These are phyloP conservation scores for Peromyscus aztecus DNA, from an alignment of 2,797 vertebrate genomes.

Conservation along the genomic window DNA sequence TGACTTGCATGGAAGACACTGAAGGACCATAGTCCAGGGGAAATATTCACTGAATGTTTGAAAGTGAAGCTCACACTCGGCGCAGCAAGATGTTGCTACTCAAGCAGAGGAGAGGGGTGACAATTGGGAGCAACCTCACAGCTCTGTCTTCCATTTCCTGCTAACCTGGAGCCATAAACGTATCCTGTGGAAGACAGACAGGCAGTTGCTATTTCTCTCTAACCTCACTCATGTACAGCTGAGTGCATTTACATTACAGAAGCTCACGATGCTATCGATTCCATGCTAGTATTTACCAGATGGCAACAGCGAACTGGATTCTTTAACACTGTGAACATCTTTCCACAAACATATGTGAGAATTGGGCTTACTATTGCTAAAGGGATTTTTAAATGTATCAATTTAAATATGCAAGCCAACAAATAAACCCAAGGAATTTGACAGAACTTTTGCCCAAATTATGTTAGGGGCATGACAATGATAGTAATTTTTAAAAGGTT, in stretches of 20 bases:
- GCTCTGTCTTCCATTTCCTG: not conserved
- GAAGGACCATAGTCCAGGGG: not conserved
- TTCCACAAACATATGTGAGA: conserved; percentile 49
- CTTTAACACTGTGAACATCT: conserved; percentile 31
- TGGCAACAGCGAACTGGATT: not conserved
- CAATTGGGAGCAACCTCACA: not conserved
- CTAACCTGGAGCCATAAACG: not conserved
- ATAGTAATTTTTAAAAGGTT: conserved; percentile 6
- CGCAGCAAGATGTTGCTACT: not conserved
- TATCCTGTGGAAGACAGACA: not conserved
- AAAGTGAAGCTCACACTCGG: conserved; percentile 9
- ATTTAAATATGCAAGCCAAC: conserved; percentile 37
- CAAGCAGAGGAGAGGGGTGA: not conserved
- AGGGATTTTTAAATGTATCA: not conserved
- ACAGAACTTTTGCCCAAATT: conserved; percentile 43
- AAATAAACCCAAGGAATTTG: not conserved
- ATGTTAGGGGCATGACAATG: not conserved
- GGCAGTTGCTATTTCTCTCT: not conserved
- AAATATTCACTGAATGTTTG: conserved; percentile 17
- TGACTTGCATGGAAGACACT: not conserved
- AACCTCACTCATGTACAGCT: not conserved
- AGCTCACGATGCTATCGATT: not conserved
- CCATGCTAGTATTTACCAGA: conserved; percentile 2
- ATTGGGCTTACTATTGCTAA: conserved; percentile 8
- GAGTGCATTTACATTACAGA: not conserved